phyloP scores from a whole-genome alignment of 2,113 vertebrate genomes.

The Tympanuchus pallidicinctus region DNA sequence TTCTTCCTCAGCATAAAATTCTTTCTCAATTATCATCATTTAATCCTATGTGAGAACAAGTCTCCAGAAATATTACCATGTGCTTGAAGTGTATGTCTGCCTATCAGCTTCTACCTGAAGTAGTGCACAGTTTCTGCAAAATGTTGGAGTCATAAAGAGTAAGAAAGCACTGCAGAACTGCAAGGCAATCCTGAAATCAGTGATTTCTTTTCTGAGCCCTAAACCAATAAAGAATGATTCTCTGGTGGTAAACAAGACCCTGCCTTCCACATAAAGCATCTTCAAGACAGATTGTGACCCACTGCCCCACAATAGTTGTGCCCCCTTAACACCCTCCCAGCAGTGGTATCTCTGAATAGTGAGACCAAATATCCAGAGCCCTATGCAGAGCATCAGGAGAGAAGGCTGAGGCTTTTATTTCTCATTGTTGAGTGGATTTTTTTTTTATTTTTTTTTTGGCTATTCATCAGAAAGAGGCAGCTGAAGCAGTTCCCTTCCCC shows the following conservation, averaged over 20 bases:
- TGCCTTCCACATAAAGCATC: neutral
- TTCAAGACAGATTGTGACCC: neutral
- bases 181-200: neutral
- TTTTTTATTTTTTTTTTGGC: neutral
- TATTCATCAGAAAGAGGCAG: neutral
- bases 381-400: neutral
- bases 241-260: neutral
- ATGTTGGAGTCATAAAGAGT: neutral
- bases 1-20: neutral
- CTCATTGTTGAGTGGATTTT: neutral
- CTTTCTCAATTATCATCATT: neutral
- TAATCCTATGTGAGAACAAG: neutral
- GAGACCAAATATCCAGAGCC: neutral
- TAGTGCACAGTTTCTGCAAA: neutral
- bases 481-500: neutral
- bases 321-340: rapidly evolving
- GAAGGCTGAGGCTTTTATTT: neutral
- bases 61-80: neutral
- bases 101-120: neutral
- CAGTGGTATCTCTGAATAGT: neutral
- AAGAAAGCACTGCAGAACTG: neutral
- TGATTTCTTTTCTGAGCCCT: neutral
- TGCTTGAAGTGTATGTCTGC: neutral
- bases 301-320: neutral
- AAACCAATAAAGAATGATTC: neutral